These are phyloP conservation scores for Mycetomoellerius zeteki DNA, from an alignment of 1,140 invertebrate genomes.

Conservation along the genomic window DNA sequence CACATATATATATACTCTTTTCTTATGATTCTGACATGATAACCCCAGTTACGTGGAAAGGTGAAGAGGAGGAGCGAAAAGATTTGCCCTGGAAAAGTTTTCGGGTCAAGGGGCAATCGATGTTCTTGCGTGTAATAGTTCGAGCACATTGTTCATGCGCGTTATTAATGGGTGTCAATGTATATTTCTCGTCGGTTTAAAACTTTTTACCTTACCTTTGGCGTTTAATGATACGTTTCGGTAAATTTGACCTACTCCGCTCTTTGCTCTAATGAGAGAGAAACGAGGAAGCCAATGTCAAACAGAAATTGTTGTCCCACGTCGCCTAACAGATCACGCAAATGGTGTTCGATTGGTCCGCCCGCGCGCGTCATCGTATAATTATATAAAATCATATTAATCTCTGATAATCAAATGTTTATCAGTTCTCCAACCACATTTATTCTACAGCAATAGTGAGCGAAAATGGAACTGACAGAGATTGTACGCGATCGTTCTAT, in stretches of 20 bases:
- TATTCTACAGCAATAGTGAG: neutral
- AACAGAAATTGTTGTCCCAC: constrained; percentile 35
- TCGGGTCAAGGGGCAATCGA: constrained; percentile 20
- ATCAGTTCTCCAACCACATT: neutral
- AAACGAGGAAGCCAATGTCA: constrained; percentile 20
- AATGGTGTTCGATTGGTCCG: constrained; percentile 18
- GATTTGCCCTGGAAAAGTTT: constrained; percentile 8
- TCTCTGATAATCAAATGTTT: constrained; percentile 11
- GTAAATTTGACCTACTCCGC: neutral
- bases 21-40: too few relatives aligned
- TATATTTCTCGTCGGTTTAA: neutral
- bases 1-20: too few relatives aligned
- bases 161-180: neutral
- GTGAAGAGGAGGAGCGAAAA: neutral
- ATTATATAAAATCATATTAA: constrained; percentile 49
- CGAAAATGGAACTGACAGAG: neutral
- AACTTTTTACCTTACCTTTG: neutral
- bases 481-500: neutral
- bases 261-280: constrained; percentile 19
- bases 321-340: constrained; percentile 6
- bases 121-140: constrained; percentile 4
- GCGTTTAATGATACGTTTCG: constrained; percentile 24
- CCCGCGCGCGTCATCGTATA: constrained; percentile 22
- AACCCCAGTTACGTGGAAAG: neutral
- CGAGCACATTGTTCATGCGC: neutral